Percentiles rank a stretch among this genome's conserved stretches.
Evolutionary conservation across 2,888 invertebrate genomes (phyloP).

Genomic region (Phoenoteleia sp.): DNA sequence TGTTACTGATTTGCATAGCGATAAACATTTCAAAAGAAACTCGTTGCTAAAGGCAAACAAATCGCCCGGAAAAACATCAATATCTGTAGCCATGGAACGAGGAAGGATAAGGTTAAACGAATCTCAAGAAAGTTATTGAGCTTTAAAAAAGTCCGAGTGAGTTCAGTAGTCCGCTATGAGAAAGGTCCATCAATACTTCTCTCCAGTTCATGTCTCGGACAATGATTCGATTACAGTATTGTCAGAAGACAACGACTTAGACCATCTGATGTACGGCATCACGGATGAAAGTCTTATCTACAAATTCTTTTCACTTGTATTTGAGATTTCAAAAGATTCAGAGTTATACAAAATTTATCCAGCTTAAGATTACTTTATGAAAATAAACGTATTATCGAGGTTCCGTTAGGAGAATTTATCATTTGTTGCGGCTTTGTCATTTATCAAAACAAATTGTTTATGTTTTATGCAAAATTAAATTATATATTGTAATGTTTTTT

Average conservation of each 20-base stretch:
- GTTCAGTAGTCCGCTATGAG: conserved; percentile 60
- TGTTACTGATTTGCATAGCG: background rate
- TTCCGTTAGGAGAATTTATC: conserved; percentile 7
- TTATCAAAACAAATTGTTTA: too few species aligned
- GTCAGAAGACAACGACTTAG: conserved; percentile 62
- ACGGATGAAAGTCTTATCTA: conserved; percentile 60
- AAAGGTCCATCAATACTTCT: conserved; percentile 62
- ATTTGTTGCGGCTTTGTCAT: background rate
- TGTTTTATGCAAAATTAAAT: too few species aligned
- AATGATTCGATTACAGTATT: conserved; percentile 68
- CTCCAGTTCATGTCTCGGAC: conserved; percentile 53
- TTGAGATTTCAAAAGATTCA: conserved; percentile 55
- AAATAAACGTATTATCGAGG: conserved; percentile 28
- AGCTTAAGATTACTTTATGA: conserved; percentile 18
- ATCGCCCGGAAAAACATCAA: conserved; percentile 58
- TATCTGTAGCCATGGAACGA: conserved; percentile 39
- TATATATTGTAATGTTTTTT: too few species aligned
- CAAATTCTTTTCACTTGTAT: conserved; percentile 51
- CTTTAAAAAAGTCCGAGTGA: conserved; percentile 63
- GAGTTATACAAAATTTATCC: conserved; percentile 51
- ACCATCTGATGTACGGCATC: conserved; percentile 56
- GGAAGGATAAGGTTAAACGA: conserved; percentile 55
- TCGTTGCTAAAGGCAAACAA: conserved; percentile 46
- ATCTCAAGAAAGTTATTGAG: conserved; percentile 66
- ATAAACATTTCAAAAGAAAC: background rate